Base-by-base conservation (phyloP, 2,888 invertebrate genomes). In the Trichogramma dendrolimi region DNA sequence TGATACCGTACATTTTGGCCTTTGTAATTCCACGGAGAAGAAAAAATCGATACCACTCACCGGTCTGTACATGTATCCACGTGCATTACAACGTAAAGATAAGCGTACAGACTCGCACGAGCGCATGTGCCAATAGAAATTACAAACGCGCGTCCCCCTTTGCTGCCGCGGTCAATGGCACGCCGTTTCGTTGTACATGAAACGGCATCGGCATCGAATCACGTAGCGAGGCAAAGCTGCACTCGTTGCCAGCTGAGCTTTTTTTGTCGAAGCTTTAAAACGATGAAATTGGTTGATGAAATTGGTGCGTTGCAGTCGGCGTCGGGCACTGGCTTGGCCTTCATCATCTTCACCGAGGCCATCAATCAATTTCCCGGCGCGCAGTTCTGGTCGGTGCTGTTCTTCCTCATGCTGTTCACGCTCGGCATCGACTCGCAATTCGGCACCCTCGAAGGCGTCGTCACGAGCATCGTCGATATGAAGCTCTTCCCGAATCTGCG, bases 361-460 rank as follows among this genome's bases (percentile, higher is more conserved):
- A 96, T 97, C 75, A 94, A 96, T 81, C 96, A 96, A 81, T 96
- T 97, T 80, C 96, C 96, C 0, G 93, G 94, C 0, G 93, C 96
- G 0, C 96, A 95, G 71, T 87, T 97, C 75, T 97, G 97, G 97
- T 92, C 96, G 4, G 87, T 96, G 10, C 84, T 97, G 8, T 97
- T 97, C 83, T 97, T 97, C 81, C 84, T 96, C 57, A 97, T 97
- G 97, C 85, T 97, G 44, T 93, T 97, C 78, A 96, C 96, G 0
- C 83, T 97, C 62, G 97, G 97, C 5, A 94, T 97, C 66, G 97
- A 96, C 79, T 96, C 96, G 0, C 96, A 96, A 77, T 96, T 97
- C 75, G 96, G 96, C 0, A 96, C 96, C 0, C 80, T 97, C 27
- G 96, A 97, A 79, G 96, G 96, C 4, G 95, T 96, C 11, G 92